Evolutionary conservation across 2,888 invertebrate species (phyloP).

Genomic region (Zelleria hepariella): DNA sequence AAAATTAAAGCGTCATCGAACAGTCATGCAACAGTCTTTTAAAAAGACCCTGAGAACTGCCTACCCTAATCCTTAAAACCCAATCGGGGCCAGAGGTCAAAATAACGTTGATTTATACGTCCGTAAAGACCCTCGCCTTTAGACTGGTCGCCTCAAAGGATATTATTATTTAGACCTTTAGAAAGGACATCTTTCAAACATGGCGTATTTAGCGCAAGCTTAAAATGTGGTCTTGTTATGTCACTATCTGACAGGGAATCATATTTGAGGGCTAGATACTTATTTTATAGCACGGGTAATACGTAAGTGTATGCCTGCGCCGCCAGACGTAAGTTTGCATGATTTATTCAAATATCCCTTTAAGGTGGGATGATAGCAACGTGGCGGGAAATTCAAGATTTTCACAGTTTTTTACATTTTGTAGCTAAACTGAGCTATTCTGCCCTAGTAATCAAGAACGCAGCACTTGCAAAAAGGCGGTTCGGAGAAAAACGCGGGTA

Average conservation of each 20-base stretch:
- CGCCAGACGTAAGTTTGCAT: too few relatives aligned
- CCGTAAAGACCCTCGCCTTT: neutral
- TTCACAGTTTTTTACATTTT: too few relatives aligned
- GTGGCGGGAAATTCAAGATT: too few relatives aligned
- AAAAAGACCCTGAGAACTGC: slow-evolving; percentile 21
- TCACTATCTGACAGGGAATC: neutral
- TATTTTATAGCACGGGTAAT: neutral
- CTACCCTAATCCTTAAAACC: slow-evolving; percentile 27
- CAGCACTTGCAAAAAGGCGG: too few relatives aligned
- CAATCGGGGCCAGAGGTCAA: slow-evolving; percentile 43
- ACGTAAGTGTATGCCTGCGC: neutral
- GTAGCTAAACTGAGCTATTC: too few relatives aligned
- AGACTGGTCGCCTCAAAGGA: neutral
- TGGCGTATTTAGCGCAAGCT: neutral
- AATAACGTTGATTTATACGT: slow-evolving; percentile 45
- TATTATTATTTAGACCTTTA: neutral
- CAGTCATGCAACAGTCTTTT: slow-evolving; percentile 45
- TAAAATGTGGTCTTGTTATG: neutral
- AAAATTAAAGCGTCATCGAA: slow-evolving; percentile 35
- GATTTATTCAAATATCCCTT: too few relatives aligned
- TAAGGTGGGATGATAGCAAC: too few relatives aligned
- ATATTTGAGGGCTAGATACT: neutral
- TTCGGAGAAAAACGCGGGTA: too few relatives aligned
- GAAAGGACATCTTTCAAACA: neutral
- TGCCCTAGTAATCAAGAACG: too few relatives aligned